Conservation (phyloP, 2,888 invertebrate species). For the Acleris emargana region DNA sequence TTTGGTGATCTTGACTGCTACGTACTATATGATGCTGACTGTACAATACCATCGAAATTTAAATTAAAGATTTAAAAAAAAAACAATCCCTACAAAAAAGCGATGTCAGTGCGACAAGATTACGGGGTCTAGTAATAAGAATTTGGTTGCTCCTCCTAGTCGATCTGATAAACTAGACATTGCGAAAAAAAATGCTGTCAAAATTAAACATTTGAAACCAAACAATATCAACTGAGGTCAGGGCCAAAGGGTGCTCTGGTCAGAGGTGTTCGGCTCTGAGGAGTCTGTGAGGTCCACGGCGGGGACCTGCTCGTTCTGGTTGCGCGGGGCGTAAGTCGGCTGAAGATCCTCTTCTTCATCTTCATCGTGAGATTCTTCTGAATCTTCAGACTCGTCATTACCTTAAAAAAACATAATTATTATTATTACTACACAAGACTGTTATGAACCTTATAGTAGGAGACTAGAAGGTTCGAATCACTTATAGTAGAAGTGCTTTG, state of each 20-base stretch:
- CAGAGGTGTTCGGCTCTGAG: constrained; percentile 64
- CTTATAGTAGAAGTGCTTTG: too few species aligned
- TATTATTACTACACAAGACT: too few species aligned
- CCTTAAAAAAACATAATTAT: constrained; percentile 50
- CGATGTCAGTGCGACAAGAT: neutral
- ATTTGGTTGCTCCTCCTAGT: neutral
- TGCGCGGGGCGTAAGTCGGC: constrained; percentile 70
- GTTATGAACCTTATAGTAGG: too few species aligned
- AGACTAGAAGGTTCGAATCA: too few species aligned
- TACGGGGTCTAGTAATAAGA: neutral
- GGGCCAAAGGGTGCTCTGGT: constrained; percentile 62
- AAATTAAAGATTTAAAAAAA: too few species aligned
- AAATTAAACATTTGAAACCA: neutral
- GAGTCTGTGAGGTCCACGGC: constrained; percentile 69
- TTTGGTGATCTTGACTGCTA: too few species aligned
- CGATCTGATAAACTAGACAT: neutral
- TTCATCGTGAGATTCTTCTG: constrained; percentile 83
- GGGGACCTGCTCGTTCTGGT: constrained; percentile 64
- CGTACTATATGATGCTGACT: too few species aligned
- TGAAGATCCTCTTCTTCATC: constrained; percentile 83
- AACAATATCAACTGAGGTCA: constrained; percentile 39
- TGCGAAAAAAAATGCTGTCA: neutral
- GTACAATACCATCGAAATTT: too few species aligned
- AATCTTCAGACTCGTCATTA: constrained; percentile 83
- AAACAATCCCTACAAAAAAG: neutral